These are phyloP conservation scores for Cynoglossus semilaevis DNA, from an alignment of 2,113 vertebrate genomes.

Conservation along the genomic window DNA sequence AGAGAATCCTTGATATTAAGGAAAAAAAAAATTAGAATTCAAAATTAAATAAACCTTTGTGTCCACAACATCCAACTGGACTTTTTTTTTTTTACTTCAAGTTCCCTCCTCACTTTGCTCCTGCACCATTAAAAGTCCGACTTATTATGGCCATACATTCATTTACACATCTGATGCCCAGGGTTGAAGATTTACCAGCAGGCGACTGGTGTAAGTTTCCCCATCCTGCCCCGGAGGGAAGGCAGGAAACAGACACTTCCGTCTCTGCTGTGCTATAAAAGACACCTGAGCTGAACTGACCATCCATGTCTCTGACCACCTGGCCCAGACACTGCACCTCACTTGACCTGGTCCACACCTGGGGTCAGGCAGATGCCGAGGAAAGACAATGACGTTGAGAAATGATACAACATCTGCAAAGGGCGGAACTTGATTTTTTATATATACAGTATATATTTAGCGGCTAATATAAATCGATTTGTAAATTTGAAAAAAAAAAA, in stretches of 20 bases:
- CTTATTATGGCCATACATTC: not conserved
- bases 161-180: not conserved
- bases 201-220: conserved; percentile 42
- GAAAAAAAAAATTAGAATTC: too few species aligned
- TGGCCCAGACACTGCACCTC: conserved; percentile 65
- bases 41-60: too few species aligned
- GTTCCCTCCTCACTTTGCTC: too few species aligned
- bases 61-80: too few species aligned
- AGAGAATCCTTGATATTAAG: conserved; percentile 8
- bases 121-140: too few species aligned
- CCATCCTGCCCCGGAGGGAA: conserved; percentile 54
- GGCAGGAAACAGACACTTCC: conserved; percentile 65
- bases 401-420: not conserved
- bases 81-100: conserved; percentile 6
- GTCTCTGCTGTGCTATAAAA: conserved; percentile 33
- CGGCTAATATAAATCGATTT: too few species aligned
- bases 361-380: conserved; percentile 1
- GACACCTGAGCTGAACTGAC: conserved; percentile 71
- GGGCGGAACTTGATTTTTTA: too few species aligned
- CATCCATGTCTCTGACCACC: conserved; percentile 73
- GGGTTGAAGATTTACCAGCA: conserved; percentile 25
- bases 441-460: too few species aligned
- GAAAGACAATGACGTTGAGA: not conserved
- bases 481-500: too few species aligned
- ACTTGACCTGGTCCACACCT: conserved; percentile 46